Conservation (phyloP, 2,888 invertebrate genomes). For the Netelia melanura region DNA sequence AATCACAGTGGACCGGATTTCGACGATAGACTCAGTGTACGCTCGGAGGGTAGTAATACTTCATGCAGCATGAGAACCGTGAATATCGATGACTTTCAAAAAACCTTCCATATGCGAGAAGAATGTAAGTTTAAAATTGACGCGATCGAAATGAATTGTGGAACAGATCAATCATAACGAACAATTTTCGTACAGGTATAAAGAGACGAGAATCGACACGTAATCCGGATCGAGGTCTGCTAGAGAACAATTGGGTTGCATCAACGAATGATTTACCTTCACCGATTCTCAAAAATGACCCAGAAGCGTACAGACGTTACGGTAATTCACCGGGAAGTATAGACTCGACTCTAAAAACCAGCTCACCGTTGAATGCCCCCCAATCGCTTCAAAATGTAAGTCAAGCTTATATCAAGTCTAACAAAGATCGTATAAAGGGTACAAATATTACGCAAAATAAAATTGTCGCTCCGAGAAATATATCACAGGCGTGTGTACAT, state of each 20-base stretch:
- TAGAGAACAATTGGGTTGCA: slow-evolving; percentile 79
- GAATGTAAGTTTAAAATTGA: slow-evolving; percentile 74
- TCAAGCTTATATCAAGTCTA: slow-evolving; percentile 40
- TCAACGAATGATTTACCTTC: slow-evolving; percentile 77
- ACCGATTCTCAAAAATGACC: slow-evolving; percentile 78
- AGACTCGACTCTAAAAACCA: slow-evolving; percentile 75
- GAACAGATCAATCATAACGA: background rate
- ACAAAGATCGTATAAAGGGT: slow-evolving; percentile 42
- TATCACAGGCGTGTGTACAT: slow-evolving; percentile 58
- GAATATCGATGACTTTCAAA: slow-evolving; percentile 77
- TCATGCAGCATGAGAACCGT: slow-evolving; percentile 78
- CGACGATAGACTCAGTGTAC: slow-evolving; percentile 81
- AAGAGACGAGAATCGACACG: slow-evolving; percentile 74
- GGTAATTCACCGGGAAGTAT: slow-evolving; percentile 69
- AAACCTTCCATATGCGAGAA: slow-evolving; percentile 78
- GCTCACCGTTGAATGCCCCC: slow-evolving; percentile 79
- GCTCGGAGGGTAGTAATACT: slow-evolving; percentile 80
- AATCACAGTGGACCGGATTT: slow-evolving; percentile 83
- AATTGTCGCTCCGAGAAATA: slow-evolving; percentile 48
- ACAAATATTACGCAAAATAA: slow-evolving; percentile 43
- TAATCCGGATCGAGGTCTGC: slow-evolving; percentile 71
- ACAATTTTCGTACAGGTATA: slow-evolving; percentile 69
- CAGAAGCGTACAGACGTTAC: slow-evolving; percentile 66
- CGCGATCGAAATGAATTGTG: slow-evolving; percentile 8
- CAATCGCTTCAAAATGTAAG: slow-evolving; percentile 72